Evolutionary conservation across 2,113 vertebrate species (phyloP), one percentile per base, ranked within the genome.

Genomic region (Lepisosteus oculatus): DNA sequence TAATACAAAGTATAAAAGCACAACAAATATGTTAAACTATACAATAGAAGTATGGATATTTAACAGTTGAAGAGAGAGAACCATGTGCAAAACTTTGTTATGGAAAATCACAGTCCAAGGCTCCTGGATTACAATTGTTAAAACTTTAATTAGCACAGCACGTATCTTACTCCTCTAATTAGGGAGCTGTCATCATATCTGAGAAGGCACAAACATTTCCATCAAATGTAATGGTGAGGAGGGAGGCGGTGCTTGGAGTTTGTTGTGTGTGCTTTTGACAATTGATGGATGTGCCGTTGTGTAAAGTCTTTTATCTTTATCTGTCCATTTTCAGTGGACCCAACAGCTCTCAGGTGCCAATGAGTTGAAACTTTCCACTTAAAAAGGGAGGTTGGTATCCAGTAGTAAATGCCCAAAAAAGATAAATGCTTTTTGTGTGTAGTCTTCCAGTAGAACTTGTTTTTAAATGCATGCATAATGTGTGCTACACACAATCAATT

Each of bases 121-220:
- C 54, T 45, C 44, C 63, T 66, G 65, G 47, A 42, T 51, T 51
- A 51, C 47, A 51, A 51, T 11, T 55, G 43, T 42, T 43, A 45
- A 61, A 61, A 56, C 43, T 2, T n/a, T 54, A 2, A 56, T 12
- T 43, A 66, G 63, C 42, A 45, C 29, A 63, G 55, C 71, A 43
- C 15, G 56, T 67, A 47, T 59, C 55, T 41, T 64, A 29, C 43
- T 13, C 59, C 71, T 43, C 71, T 59, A 65, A 72, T 72, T 72
- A 61, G 55, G 9, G 47, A 73, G 5, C 56, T 73, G 66, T 62
- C 66, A 73, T 56, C 41, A 56, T 14, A 43, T 68, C 65, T 73
- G 55, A 61, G 55, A 68, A 57, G 55, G 65, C 66, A 62, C 57
- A 55, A 61, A 68, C 65, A 43, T 56, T 55, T 73, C 61, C 66